Conservation (phyloP, 1,140 invertebrate species). For the Calephelis nemesis region DNA sequence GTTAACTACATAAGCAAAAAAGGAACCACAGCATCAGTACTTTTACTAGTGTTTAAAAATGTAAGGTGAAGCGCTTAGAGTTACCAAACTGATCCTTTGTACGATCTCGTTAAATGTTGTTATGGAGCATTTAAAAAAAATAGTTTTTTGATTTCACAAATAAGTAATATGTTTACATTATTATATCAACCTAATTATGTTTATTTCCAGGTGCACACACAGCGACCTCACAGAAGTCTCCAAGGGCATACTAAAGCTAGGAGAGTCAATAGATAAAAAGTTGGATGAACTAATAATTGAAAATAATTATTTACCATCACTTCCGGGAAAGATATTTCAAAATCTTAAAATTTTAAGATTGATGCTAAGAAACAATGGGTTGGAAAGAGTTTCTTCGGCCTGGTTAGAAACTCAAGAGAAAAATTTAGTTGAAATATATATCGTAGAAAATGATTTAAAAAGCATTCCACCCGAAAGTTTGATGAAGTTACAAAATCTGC, state of each 20-base stretch:
- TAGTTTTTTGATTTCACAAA: too few relatives aligned
- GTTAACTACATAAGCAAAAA: too few relatives aligned
- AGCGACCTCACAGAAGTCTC: slow-evolving; percentile 88
- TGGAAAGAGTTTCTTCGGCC: slow-evolving; percentile 89
- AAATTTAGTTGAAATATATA: slow-evolving; percentile 88
- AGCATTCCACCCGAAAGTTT: slow-evolving; percentile 89
- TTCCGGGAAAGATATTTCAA: slow-evolving; percentile 88
- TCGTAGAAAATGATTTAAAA: slow-evolving; percentile 89
- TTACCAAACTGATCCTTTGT: too few relatives aligned
- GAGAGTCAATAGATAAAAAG: slow-evolving; percentile 83
- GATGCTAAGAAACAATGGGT: slow-evolving; percentile 90
- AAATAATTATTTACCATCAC: slow-evolving; percentile 89
- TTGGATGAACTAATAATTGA: slow-evolving; percentile 92
- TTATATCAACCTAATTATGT: too few relatives aligned
- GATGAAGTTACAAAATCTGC: slow-evolving; percentile 85
- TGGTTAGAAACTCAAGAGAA: slow-evolving; percentile 89
- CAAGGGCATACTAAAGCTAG: slow-evolving; percentile 85
- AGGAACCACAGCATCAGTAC: too few relatives aligned
- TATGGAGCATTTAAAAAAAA: too few relatives aligned
- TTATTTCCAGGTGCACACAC: slow-evolving; percentile 87
- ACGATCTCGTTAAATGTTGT: too few relatives aligned
- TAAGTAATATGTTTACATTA: too few relatives aligned
- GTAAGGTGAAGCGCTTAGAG: too few relatives aligned
- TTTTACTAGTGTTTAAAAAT: too few relatives aligned
- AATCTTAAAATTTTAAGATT: slow-evolving; percentile 86